Conservation (phyloP, 2,797 vertebrate genomes). For the Apogon hyalosoma region DNA sequence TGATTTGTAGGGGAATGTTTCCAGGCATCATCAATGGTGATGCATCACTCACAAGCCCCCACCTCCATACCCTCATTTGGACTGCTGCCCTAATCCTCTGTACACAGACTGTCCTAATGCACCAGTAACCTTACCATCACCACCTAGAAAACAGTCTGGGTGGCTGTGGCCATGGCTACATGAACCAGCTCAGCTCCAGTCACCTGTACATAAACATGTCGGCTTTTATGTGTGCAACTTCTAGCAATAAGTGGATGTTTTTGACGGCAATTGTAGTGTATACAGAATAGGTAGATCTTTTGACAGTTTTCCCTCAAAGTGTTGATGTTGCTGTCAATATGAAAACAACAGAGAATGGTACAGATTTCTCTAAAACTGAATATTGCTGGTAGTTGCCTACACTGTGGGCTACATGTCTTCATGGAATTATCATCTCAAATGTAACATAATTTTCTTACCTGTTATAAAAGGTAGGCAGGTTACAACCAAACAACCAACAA, state of each 20-base stretch:
- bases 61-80: conserved; percentile 61
- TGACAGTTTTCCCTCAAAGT: too few species aligned
- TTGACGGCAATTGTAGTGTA: too few species aligned
- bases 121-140: conserved; percentile 46
- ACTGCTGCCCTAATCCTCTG: conserved; percentile 78
- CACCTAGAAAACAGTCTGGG: conserved; percentile 39
- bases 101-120: conserved; percentile 67
- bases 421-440: too few species aligned
- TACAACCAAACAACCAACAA: too few species aligned
- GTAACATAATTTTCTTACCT: too few species aligned
- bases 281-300: too few species aligned
- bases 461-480: too few species aligned
- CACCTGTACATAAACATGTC: background rate
- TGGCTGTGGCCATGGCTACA: background rate
- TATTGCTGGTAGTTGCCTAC: too few species aligned
- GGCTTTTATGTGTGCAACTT: background rate
- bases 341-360: too few species aligned
- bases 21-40: conserved; percentile 70
- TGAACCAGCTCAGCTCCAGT: background rate
- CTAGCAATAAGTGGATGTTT: background rate
- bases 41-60: conserved; percentile 53
- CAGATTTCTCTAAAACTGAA: too few species aligned
- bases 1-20: conserved; percentile 72
- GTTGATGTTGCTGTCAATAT: too few species aligned
- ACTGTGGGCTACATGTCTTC: too few species aligned